A percentile compares a stretch with the other conserved stretches of the same genome.
Conservation (phyloP, 2,113 vertebrate genomes). For the Bolborhynchus lineola region DNA sequence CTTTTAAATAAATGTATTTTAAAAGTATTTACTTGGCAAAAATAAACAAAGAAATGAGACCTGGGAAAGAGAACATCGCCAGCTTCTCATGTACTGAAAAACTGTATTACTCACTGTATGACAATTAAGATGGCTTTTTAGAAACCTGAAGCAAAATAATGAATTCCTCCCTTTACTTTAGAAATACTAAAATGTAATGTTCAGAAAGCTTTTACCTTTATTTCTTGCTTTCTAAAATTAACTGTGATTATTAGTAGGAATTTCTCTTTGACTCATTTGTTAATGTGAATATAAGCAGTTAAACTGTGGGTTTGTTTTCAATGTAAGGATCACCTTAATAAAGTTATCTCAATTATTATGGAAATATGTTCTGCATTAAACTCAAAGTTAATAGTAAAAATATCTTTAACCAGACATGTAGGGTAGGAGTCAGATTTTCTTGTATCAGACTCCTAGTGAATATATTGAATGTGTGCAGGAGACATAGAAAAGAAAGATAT, state of each 20-base stretch:
- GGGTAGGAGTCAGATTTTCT: background rate
- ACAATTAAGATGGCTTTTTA: background rate
- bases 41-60: background rate
- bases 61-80: background rate
- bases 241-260: background rate
- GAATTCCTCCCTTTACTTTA: background rate
- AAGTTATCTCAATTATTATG: background rate
- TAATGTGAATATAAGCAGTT: background rate
- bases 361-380: background rate
- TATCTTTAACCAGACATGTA: background rate
- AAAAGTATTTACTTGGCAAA: background rate
- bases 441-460: background rate
- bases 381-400: background rate
- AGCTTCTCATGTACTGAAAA: background rate
- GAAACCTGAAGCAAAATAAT: background rate
- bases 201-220: background rate
- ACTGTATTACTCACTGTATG: background rate
- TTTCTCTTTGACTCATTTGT: background rate
- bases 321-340: background rate
- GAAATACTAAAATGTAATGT: background rate
- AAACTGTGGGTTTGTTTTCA: background rate
- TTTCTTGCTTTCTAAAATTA: background rate
- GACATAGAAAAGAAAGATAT: background rate
- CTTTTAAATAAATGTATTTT: background rate
- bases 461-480: background rate